Conservation (phyloP, 2,888 invertebrate genomes). For the Gymnocheta viridis region DNA sequence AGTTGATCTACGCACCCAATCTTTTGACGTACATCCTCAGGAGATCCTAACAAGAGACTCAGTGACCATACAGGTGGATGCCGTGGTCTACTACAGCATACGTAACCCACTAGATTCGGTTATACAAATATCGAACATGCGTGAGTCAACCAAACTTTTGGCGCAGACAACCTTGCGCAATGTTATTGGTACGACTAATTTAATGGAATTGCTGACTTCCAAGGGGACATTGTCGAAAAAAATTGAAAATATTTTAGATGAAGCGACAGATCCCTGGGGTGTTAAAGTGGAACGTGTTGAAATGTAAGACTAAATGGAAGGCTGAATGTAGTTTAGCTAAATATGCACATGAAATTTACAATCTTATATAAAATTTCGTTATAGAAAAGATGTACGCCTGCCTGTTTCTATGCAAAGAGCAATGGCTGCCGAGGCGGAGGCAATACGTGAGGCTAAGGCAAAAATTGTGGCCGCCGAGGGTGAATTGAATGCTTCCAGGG, state of each 20-base stretch:
- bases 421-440: constrained; percentile 78
- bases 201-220: constrained; percentile 95
- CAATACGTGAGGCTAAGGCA: constrained; percentile 76
- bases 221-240: constrained; percentile 93
- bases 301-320: constrained; percentile 84
- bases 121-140: constrained; percentile 84
- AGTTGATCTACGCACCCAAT: constrained; percentile 85
- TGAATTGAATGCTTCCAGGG: constrained; percentile 74
- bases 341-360: not conserved
- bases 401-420: constrained; percentile 74
- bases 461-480: constrained; percentile 78
- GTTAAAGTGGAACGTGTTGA: constrained; percentile 97
- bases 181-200: constrained; percentile 93
- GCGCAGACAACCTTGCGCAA: constrained; percentile 93
- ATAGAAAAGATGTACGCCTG: constrained; percentile 76
- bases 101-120: constrained; percentile 88
- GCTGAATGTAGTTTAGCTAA: not conserved
- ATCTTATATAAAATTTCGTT: not conserved
- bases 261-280: constrained; percentile 94
- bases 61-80: constrained; percentile 95
- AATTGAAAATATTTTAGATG: constrained; percentile 92
- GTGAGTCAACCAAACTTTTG: constrained; percentile 88
- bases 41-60: constrained; percentile 92
- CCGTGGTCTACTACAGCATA: constrained; percentile 91
- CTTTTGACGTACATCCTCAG: constrained; percentile 86